phyloP scores from a whole-genome alignment of 2,797 vertebrate genomes.

The Chaunax sp. region DNA sequence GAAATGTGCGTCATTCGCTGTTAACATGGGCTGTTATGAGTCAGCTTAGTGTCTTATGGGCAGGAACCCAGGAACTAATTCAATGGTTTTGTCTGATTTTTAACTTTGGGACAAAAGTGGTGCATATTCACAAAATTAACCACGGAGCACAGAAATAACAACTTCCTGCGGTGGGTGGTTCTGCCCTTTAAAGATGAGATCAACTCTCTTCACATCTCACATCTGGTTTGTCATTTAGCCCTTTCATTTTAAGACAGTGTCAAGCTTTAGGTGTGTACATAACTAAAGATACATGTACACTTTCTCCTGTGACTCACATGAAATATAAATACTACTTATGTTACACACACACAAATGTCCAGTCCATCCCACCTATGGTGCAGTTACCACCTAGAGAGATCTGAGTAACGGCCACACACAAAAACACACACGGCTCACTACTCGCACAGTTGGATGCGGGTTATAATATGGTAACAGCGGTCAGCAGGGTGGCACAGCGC shows the following conservation, averaged over 20 bases:
- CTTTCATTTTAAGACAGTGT: constrained; percentile 44
- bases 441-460: constrained; percentile 31
- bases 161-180: constrained; percentile 56
- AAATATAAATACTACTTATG: constrained; percentile 62
- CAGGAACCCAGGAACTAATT: constrained; percentile 19
- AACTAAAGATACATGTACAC: constrained; percentile 31
- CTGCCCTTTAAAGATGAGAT: constrained; percentile 42
- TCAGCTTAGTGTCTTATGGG: constrained; percentile 10
- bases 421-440: constrained; percentile 56
- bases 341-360: constrained; percentile 38
- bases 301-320: constrained; percentile 57
- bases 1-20: background rate
- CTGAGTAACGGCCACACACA: constrained; percentile 77
- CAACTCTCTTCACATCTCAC: constrained; percentile 32
- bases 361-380: constrained; percentile 52
- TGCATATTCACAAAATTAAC: constrained; percentile 45
- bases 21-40: constrained; percentile 14
- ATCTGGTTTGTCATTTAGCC: constrained; percentile 54
- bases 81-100: constrained; percentile 32
- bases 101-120: constrained; percentile 31
- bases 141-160: constrained; percentile 33
- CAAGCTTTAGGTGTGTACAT: constrained; percentile 37
- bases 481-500: constrained; percentile 54
- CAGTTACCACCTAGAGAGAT: constrained; percentile 75
- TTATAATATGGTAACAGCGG: constrained; percentile 56